Percentiles rank a stretch among this genome's conserved stretches.
Conservation (phyloP, 2,888 invertebrate species). For the Marronus borbonicus region DNA sequence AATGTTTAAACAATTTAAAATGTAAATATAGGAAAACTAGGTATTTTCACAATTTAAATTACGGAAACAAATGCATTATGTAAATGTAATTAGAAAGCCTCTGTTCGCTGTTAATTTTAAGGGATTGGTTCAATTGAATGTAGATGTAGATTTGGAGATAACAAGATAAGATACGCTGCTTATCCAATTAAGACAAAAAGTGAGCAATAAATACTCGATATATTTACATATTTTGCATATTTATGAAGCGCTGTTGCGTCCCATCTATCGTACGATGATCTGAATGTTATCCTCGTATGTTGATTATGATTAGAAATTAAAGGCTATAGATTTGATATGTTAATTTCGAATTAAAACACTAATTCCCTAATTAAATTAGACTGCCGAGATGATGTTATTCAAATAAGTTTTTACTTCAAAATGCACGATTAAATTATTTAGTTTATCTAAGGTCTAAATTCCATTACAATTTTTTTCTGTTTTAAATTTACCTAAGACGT, state of each 20-base stretch:
- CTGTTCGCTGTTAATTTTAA: conserved; percentile 28
- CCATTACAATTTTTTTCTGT: too few species aligned
- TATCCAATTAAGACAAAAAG: conserved; percentile 44
- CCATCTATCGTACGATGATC: not conserved
- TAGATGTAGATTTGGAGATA: conserved; percentile 22
- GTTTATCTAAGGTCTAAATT: not conserved
- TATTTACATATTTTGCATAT: conserved; percentile 45
- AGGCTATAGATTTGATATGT: not conserved
- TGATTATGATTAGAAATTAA: conserved; percentile 37
- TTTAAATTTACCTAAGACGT: too few species aligned
- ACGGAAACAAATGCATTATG: conserved; percentile 16
- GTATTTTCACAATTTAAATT: not conserved
- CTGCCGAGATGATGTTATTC: not conserved
- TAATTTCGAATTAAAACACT: conserved; percentile 27
- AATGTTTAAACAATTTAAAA: too few species aligned
- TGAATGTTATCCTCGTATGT: conserved; percentile 9
- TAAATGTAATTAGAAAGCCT: conserved; percentile 34
- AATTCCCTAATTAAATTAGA: not conserved
- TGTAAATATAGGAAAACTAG: too few species aligned
- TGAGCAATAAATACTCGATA: conserved; percentile 38
- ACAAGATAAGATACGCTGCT: conserved; percentile 29
- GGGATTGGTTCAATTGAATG: conserved; percentile 29
- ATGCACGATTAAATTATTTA: not conserved
- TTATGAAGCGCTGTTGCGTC: conserved; percentile 23
- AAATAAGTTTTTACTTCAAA: not conserved